Evolutionary conservation across 2,113 vertebrate species (phyloP).

Genomic region (Sciurus niger): DNA sequence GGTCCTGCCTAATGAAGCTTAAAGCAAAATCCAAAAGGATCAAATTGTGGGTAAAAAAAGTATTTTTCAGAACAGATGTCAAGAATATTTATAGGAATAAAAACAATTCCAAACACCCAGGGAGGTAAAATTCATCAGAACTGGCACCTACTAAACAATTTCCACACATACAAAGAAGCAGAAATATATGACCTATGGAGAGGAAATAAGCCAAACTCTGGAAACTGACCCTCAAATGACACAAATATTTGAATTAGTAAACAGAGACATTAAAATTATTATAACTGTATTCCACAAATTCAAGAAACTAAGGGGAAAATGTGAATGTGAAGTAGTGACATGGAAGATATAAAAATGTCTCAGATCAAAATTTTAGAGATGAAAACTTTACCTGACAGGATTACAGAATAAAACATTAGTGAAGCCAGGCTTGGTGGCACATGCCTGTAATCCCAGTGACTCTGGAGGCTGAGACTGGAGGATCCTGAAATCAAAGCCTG

Average conservation of each 20-base stretch:
- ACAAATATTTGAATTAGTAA: neutral
- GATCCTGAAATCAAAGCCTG: too few species aligned
- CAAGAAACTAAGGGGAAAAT: neutral
- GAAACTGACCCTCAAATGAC: neutral
- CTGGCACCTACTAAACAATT: neutral
- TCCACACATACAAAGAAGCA: neutral
- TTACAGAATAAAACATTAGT: neutral
- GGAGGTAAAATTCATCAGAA: neutral
- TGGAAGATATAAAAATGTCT: neutral
- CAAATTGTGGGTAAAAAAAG: neutral
- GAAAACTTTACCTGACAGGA: neutral
- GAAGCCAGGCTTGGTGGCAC: too few species aligned
- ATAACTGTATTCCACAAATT: neutral
- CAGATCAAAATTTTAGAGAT: neutral
- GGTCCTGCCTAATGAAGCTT: neutral
- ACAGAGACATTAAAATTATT: neutral
- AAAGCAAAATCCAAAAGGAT: neutral
- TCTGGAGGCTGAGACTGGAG: too few species aligned
- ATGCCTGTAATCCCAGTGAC: too few species aligned
- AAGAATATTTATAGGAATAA: neutral
- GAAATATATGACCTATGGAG: neutral
- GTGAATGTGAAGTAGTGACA: neutral
- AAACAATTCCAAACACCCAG: neutral
- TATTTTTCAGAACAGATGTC: neutral
- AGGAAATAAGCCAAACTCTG: neutral